Conservation (phyloP, 2,113 vertebrate species). For the Rhagologus leucostigma region DNA sequence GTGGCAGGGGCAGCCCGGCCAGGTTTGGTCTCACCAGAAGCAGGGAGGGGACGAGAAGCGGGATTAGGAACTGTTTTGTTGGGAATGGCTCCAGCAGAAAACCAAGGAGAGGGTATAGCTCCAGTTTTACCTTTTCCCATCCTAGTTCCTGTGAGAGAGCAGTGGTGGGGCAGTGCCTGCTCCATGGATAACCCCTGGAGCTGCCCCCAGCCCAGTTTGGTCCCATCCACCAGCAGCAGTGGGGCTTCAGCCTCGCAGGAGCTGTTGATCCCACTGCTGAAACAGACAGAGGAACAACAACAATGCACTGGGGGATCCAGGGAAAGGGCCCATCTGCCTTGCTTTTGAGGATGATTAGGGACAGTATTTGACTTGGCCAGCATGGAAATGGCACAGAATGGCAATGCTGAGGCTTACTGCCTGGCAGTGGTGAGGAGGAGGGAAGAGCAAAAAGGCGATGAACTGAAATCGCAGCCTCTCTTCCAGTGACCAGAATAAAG, state of each 20-base stretch:
- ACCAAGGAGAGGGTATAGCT: neutral
- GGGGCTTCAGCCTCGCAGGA: fast-evolving
- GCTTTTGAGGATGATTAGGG: neutral
- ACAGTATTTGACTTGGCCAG: neutral
- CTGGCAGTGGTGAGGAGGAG: fast-evolving
- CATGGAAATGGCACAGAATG: neutral
- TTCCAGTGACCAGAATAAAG: neutral
- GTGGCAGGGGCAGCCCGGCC: neutral
- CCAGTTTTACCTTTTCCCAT: neutral
- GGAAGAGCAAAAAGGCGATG: fast-evolving
- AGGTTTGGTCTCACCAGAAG: neutral
- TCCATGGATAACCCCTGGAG: neutral
- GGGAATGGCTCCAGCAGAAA: neutral
- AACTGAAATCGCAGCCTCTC: neutral
- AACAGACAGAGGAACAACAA: neutral
- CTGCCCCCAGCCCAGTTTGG: neutral
- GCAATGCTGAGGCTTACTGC: neutral
- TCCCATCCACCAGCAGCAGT: neutral
- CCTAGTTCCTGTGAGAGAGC: neutral
- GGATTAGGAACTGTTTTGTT: neutral
- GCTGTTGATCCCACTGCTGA: neutral
- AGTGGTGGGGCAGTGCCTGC: neutral
- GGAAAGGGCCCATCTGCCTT: neutral
- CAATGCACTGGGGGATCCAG: neutral
- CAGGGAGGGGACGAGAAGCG: neutral